These are phyloP conservation scores for Chloroceryle aenea DNA, from an alignment of 2,113 vertebrate species.

Conservation along the genomic window DNA sequence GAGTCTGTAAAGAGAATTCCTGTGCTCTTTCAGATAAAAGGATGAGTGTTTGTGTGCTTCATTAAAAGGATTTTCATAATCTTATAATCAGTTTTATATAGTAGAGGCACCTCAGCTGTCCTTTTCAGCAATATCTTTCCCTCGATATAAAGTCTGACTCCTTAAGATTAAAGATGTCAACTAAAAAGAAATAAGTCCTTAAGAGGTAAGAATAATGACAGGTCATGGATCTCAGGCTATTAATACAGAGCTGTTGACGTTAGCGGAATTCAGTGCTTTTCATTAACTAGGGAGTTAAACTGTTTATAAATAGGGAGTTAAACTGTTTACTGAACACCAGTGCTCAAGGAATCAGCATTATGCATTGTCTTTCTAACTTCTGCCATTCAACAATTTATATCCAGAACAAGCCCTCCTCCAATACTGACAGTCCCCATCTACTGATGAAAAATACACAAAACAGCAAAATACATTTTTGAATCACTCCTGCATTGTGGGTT, in stretches of 20 bases:
- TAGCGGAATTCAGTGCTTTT: not conserved
- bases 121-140: not conserved
- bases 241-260: not conserved
- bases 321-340: not conserved
- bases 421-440: not conserved
- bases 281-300: not conserved
- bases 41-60: not conserved
- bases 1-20: not conserved
- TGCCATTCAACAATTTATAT: not conserved
- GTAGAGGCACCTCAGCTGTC: not conserved
- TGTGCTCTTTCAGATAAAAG: not conserved
- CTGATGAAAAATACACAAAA: not conserved
- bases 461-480: not conserved
- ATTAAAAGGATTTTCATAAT: not conserved
- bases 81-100: not conserved
- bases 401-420: not conserved
- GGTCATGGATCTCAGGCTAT: not conserved
- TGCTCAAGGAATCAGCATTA: not conserved
- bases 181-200: not conserved
- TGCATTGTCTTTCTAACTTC: not conserved
- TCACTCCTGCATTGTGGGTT: not conserved
- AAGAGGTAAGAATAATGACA: not conserved
- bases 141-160: not conserved
- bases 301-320: not conserved
- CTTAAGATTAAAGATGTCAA: not conserved